Base-by-base conservation (phyloP, 2,113 vertebrate species). In the Junco hyemalis region DNA sequence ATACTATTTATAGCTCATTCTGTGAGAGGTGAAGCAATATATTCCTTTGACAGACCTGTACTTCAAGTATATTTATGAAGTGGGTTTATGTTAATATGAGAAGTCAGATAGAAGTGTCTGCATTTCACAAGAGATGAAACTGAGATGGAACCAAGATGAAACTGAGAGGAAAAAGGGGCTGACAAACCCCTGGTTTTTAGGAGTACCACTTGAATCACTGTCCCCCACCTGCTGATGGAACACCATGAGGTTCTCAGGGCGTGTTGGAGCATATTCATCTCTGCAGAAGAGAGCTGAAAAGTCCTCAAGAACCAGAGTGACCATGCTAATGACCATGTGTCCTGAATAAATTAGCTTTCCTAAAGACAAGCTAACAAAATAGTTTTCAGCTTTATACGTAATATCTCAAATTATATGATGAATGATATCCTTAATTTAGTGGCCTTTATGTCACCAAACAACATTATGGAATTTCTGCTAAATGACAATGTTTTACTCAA, bases 41-140 rank as follows among this genome's bases (percentile, higher is more conserved):
- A 68, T 66, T 70, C 33, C 12, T 72, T 54, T 77, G 79, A 57
- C 51, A 63, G 47, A 71, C 10, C 16, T 42, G 8, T 66, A 51
- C 47, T 86, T 86, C 60, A 92, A 50, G 22, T 60, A 28, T 74
- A 90, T 88, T 92, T 86, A 84, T 81, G 51, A 83, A 38, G 2
- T 33, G 64, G 13, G 9, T 60, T 94, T 88, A 31, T 74, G 48
- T 68, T 81, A 81, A 78, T 86, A 35, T 19, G 2, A 70, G 26
- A 91, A 92, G 36, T 89, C 65, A 60, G 35, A 79, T 14, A 35
- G n/a, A 93, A 88, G 29, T 38, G 33, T 60, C 47, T 77, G 8
- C 42, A 26, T 71, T 88, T 81, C 68, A 59, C 29, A 78, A 44
- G 38, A 63, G 38, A 56, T 83, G 48, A 87, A 85, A 28, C 8